Evolutionary conservation across 2,888 invertebrate genomes (phyloP).

Genomic region (Apamea crenata): DNA sequence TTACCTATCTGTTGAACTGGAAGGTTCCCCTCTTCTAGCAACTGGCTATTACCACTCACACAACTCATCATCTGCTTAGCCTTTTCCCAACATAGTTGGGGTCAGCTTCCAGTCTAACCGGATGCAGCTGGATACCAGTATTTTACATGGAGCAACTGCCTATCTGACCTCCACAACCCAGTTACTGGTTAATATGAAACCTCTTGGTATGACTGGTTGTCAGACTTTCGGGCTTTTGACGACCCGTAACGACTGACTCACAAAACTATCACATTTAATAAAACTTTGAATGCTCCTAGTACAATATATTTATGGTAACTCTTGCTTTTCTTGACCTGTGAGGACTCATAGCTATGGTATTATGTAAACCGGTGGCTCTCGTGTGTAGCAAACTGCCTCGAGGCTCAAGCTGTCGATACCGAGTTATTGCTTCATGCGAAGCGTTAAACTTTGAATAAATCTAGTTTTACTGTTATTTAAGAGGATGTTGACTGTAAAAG

Average conservation of each 20-base stretch:
- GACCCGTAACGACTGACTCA: not conserved
- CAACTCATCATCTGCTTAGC: no score
- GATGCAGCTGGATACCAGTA: no score
- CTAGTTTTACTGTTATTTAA: conserved; percentile 49
- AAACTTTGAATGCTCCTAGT: not conserved
- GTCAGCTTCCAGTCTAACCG: no score
- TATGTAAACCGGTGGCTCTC: conserved; percentile 40
- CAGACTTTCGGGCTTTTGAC: no score
- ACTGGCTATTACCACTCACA: no score
- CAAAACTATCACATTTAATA: not conserved
- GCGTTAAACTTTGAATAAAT: conserved; percentile 35
- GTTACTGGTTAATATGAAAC: no score
- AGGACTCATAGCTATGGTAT: not conserved
- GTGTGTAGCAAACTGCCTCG: conserved; percentile 44
- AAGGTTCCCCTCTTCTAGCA: no score
- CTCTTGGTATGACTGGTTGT: no score
- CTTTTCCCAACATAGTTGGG: no score
- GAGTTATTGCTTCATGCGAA: conserved; percentile 38
- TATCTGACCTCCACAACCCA: no score
- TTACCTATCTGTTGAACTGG: no score
- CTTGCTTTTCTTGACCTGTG: not conserved
- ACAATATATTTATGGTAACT: not conserved
- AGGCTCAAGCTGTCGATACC: conserved; percentile 23
- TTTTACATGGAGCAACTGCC: no score
- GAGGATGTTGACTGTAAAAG: conserved; percentile 12